Conservation (phyloP, 2,797 vertebrate species). For the Mus spretus region DNA sequence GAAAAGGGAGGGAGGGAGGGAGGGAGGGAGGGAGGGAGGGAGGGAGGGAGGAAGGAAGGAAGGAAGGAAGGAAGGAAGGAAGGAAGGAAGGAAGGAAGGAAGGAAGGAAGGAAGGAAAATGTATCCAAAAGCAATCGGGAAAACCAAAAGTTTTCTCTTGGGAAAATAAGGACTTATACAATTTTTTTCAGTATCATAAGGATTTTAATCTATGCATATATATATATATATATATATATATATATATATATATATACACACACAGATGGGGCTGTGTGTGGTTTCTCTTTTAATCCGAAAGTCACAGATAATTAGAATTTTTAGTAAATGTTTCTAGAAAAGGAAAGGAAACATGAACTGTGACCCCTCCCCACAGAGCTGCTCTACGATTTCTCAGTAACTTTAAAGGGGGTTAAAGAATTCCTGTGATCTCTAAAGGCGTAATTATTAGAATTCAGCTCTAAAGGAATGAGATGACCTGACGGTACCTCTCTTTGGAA, state of each 20-base stretch:
- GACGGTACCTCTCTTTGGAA: not conserved
- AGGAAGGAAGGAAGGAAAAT: not conserved
- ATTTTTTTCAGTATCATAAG: not conserved
- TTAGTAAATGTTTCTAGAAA: not conserved
- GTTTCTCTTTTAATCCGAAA: not conserved
- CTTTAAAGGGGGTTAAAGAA: not conserved
- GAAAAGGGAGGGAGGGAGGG: rapidly evolving
- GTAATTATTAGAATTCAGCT: not conserved
- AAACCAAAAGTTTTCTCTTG: not conserved
- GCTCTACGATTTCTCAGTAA: not conserved
- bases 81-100: not conserved
- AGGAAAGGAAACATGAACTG: not conserved
- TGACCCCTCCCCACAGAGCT: not conserved
- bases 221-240: no score
- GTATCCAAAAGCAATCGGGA: not conserved
- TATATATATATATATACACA: no score
- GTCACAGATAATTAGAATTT: not conserved
- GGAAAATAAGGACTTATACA: not conserved
- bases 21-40: no score
- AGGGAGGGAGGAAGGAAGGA: rapidly evolving
- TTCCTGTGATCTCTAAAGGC: not conserved
- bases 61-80: rapidly evolving
- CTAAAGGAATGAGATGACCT: not conserved
- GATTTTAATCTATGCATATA: not conserved
- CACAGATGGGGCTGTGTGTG: not conserved